Evolutionary conservation across 2,797 vertebrate species (phyloP).

Genomic region (Sebastes iracundus): DNA sequence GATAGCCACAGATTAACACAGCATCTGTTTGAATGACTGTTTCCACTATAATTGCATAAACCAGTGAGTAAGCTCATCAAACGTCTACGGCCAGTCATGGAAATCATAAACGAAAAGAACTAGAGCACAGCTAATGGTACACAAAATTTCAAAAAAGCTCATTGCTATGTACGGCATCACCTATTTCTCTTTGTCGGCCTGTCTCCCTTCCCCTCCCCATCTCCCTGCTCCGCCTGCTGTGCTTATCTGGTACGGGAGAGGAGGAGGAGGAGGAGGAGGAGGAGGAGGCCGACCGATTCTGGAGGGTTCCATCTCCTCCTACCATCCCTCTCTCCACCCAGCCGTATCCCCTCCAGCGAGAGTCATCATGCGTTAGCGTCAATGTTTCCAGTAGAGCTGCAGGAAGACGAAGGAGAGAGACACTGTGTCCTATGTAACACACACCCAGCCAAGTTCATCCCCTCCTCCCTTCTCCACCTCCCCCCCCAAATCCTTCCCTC

Average conservation of each 20-base stretch:
- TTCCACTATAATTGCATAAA: constrained; percentile 24
- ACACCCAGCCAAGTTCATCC: constrained; percentile 40
- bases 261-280: constrained; percentile 6
- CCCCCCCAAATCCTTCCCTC: not conserved
- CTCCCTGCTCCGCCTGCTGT: not conserved
- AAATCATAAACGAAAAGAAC: constrained; percentile 22
- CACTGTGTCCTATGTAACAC: constrained; percentile 26
- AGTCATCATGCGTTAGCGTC: constrained; percentile 74
- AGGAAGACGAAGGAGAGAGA: constrained; percentile 33
- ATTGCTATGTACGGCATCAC: constrained; percentile 45
- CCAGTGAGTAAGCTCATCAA: constrained; percentile 3
- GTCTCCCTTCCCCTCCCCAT: not conserved
- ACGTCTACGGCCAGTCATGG: not conserved
- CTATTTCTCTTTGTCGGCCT: constrained; percentile 4
- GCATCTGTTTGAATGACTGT: constrained; percentile 49
- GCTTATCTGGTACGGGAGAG: constrained; percentile 25
- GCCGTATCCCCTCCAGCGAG: constrained; percentile 57
- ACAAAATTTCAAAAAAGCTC: not conserved
- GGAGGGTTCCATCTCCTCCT: constrained; percentile 48
- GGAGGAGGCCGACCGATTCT: constrained; percentile 50
- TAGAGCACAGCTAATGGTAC: not conserved
- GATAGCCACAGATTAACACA: constrained; percentile 45
- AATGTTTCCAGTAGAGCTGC: constrained; percentile 52
- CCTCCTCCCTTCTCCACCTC: constrained; percentile 1
- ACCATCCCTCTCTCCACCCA: constrained; percentile 50